Percentiles rank a stretch among this genome's conserved stretches.
Conservation (phyloP, 2,113 vertebrate species). For the Neodon shergylaensis region DNA sequence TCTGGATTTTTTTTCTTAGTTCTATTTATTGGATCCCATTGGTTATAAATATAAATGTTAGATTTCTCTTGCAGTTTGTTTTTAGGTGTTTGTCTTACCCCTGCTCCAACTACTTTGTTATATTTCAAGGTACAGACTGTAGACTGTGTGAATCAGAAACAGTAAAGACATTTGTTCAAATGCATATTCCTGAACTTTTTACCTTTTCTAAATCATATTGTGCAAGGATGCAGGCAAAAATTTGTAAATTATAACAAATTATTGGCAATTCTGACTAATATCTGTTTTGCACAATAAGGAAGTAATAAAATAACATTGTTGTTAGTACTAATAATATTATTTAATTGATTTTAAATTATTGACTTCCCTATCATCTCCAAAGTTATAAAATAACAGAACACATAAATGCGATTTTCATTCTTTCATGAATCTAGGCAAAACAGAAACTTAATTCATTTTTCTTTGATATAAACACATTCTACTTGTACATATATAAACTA, state of each 20-base stretch:
- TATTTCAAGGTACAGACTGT: not conserved
- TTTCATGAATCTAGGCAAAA: not conserved
- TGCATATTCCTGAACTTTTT: not conserved
- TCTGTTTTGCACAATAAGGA: not conserved
- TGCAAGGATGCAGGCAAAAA: not conserved
- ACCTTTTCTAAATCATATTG: not conserved
- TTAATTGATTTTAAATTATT: conserved; percentile 13
- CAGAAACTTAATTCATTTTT: not conserved
- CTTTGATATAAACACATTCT: not conserved
- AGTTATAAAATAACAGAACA: not conserved
- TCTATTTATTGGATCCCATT: not conserved
- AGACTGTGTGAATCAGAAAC: not conserved
- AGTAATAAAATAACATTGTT: not conserved
- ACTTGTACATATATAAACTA: not conserved
- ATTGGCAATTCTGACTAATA: not conserved
- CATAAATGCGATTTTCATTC: not conserved
- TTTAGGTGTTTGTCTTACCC: not conserved
- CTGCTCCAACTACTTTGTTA: not conserved
- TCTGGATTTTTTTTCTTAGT: not conserved
- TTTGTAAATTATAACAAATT: not conserved
- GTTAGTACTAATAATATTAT: not conserved
- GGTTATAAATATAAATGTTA: not conserved
- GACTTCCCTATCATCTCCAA: not conserved
- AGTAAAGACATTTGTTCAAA: conserved; percentile 1
- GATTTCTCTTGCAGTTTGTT: not conserved